phyloP scores from a whole-genome alignment of 2,113 vertebrate genomes.

The Scopus umbretta region DNA sequence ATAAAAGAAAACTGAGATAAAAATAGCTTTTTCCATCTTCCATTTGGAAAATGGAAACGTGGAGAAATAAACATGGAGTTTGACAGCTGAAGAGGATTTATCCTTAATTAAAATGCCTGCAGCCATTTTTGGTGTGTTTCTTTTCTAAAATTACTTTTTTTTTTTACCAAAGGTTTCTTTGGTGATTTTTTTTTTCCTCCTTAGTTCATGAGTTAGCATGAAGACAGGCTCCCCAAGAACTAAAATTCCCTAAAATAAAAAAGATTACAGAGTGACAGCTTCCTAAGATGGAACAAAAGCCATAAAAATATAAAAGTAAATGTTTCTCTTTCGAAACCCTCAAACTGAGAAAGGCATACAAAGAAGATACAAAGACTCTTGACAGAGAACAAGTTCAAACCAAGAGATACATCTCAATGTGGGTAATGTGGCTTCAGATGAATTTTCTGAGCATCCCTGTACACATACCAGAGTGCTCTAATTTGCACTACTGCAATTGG shows the following conservation, averaged over 20 bases:
- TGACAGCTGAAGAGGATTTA: conserved; percentile 8
- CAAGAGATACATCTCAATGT: not conserved
- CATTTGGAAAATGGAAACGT: not conserved
- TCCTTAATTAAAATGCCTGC: conserved; percentile 31
- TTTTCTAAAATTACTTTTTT: conserved; percentile 6
- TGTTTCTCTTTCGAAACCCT: not conserved
- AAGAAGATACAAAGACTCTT: not conserved
- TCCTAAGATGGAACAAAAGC: not conserved
- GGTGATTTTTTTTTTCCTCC: not conserved
- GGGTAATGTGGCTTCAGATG: not conserved
- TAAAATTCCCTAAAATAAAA: not conserved
- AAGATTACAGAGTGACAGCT: not conserved
- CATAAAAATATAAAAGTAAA: not conserved
- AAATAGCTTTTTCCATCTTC: not conserved
- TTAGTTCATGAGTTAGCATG: not conserved
- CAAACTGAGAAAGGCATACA: not conserved
- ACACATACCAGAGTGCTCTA: not conserved
- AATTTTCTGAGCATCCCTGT: not conserved
- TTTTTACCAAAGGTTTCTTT: not conserved
- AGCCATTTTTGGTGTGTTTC: not conserved
- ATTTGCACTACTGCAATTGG: not conserved
- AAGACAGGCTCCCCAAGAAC: not conserved
- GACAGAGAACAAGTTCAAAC: not conserved
- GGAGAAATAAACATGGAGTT: not conserved
- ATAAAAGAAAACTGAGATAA: not conserved